Evolutionary conservation across 2,888 invertebrate species (phyloP), one percentile per base, ranked within the genome.

Genomic region (Macrosoma leucophasiata): DNA sequence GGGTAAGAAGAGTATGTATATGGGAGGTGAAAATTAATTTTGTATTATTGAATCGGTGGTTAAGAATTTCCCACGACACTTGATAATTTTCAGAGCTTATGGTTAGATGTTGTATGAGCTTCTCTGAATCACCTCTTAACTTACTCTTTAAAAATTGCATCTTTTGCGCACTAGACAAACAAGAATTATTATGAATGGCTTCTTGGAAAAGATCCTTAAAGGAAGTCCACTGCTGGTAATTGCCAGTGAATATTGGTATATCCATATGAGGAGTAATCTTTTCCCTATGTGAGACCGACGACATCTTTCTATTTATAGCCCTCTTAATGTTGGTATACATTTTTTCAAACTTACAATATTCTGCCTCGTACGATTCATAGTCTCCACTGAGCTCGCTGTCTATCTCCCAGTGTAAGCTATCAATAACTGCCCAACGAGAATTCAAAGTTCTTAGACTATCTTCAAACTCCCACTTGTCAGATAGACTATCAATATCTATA

Each of bases 131-230:
- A 1, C 48, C 47, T 14, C 27, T 23, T 2, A 50, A 19, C 23
- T 41, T 48, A 3, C 31, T 17, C 20, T 49, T 51, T 1, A 51
- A 32, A 36, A 38, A 41, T 11, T 46, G 45, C 48, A 54, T 49
- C 22, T 51, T 54, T 26, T 51, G 53, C 0, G 49, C 37, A 1
- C 38, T 44, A 5, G 29, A 28, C 4, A 50, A 24, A 2, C 24
- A 9, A 0, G 34, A 33, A 25, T 50, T 54, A 8, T 39, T 39
- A 24, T 51, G 44, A 8, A 49, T 43, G 1, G 40, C 15, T 29
- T 49, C 46, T 2, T 19, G 31, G 24, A 46, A 49, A 11, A 49
- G 13, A 31, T 45, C 44, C 14, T 43, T 42, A 18, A 45, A 39
- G 4, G 43, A 38, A 3, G 29, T 24, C 44, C 42, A 41, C 19